Percentiles rank a stretch among this genome's conserved stretches.
phyloP scores from a whole-genome alignment of 2,113 vertebrate genomes.

The Scalopus aquaticus region DNA sequence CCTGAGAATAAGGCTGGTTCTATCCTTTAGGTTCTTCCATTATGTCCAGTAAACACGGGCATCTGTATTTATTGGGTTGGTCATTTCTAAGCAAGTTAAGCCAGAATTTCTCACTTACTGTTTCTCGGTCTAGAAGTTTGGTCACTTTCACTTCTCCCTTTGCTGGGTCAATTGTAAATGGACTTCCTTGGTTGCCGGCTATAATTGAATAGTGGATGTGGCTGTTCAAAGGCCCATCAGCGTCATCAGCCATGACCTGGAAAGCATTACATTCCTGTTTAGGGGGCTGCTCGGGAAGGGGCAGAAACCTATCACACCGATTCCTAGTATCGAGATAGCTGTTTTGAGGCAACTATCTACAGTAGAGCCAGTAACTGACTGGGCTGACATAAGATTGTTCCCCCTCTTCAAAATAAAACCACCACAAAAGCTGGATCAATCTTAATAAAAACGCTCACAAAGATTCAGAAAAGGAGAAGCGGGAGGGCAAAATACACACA shows the following conservation, averaged over 20 bases:
- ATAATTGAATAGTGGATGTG: constrained; percentile 92
- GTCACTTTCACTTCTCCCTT: constrained; percentile 95
- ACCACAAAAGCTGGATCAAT: background rate
- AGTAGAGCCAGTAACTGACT: background rate
- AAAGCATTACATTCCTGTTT: constrained; percentile 52
- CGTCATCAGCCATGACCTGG: constrained; percentile 95
- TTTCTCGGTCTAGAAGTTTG: constrained; percentile 94
- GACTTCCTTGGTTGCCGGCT: constrained; percentile 95
- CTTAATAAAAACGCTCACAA: background rate
- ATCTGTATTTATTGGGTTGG: background rate
- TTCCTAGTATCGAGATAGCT: background rate
- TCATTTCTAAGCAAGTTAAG: background rate
- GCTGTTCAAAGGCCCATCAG: constrained; percentile 92
- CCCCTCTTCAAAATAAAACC: constrained; percentile 22
- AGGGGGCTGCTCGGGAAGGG: background rate
- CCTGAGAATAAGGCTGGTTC: background rate
- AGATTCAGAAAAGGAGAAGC: background rate
- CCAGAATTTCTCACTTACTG: constrained; percentile 81
- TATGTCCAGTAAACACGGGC: rapidly evolving
- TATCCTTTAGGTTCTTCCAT: background rate
- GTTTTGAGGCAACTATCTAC: constrained; percentile 58
- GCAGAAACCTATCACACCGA: background rate
- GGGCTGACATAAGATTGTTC: background rate
- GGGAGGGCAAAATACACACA: constrained; percentile 80
- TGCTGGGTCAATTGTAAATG: constrained; percentile 93